These are phyloP conservation scores for Heteronetta atricapilla DNA, from an alignment of 2,113 vertebrate genomes.

Conservation along the genomic window DNA sequence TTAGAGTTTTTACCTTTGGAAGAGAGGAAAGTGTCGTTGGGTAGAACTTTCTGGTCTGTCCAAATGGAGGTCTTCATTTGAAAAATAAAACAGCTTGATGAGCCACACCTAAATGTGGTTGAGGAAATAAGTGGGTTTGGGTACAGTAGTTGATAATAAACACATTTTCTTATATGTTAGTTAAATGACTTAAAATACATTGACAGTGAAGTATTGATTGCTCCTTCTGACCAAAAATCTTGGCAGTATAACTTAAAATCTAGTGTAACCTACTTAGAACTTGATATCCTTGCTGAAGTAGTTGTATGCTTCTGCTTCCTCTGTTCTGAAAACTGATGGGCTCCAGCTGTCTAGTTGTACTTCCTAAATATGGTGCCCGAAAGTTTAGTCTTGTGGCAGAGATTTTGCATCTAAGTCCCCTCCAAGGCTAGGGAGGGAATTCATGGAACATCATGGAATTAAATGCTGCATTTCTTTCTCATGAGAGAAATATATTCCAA, in stretches of 20 bases:
- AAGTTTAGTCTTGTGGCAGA: background rate
- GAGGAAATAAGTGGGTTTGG: background rate
- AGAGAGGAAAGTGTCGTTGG: accelerated
- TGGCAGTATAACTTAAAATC: background rate
- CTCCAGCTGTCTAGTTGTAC: background rate
- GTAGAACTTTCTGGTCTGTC: background rate
- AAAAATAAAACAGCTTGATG: background rate
- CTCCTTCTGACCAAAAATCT: background rate
- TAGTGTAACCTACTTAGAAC: background rate
- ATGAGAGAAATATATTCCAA: background rate
- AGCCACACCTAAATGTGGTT: background rate
- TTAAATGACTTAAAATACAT: background rate
- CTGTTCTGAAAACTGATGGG: background rate
- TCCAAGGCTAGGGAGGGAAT: background rate
- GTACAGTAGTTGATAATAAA: background rate
- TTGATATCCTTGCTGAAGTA: background rate
- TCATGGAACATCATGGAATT: background rate
- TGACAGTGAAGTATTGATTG: background rate
- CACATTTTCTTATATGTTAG: background rate
- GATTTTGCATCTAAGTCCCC: background rate
- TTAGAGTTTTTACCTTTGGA: background rate
- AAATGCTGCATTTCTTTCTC: background rate
- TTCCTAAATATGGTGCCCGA: background rate
- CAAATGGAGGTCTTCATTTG: background rate
- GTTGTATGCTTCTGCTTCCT: background rate